These are phyloP conservation scores for Wiebesia pumilae DNA, from an alignment of 1,140 invertebrate genomes.

Conservation along the genomic window DNA sequence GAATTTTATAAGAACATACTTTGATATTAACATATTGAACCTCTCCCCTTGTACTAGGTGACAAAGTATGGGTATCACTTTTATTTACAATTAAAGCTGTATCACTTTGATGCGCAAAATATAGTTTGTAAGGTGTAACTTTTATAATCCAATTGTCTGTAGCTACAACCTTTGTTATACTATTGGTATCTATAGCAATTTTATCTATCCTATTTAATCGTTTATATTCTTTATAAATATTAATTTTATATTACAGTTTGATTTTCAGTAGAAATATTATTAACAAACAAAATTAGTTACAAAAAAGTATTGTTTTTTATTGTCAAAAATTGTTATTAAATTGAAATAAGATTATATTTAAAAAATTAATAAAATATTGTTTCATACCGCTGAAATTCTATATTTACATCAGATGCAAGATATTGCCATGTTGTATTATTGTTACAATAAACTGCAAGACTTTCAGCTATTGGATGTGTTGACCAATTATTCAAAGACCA, in stretches of 20 bases:
- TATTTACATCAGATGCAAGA: constrained; percentile 84
- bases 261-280: too few relatives aligned
- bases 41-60: constrained; percentile 78
- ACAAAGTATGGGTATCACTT: constrained; percentile 84
- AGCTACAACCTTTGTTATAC: constrained; percentile 82
- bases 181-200: constrained; percentile 82
- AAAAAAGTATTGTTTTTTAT: background rate
- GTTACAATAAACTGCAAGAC: constrained; percentile 80
- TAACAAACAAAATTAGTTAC: background rate
- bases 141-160: constrained; percentile 94
- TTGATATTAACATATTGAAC: constrained; percentile 89
- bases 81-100: constrained; percentile 83
- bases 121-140: constrained; percentile 83
- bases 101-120: constrained; percentile 86
- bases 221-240: constrained; percentile 37
- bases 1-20: constrained; percentile 57
- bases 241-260: background rate
- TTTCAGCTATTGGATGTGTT: constrained; percentile 84
- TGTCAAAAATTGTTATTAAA: background rate
- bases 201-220: constrained; percentile 81
- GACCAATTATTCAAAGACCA: constrained; percentile 83
- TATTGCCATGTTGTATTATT: constrained; percentile 79
- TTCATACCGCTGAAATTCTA: constrained; percentile 83
- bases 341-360: background rate
- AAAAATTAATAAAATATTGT: background rate